phyloP scores from a whole-genome alignment of 1,140 invertebrate species.

The Ptiloglossa arizonensis region DNA sequence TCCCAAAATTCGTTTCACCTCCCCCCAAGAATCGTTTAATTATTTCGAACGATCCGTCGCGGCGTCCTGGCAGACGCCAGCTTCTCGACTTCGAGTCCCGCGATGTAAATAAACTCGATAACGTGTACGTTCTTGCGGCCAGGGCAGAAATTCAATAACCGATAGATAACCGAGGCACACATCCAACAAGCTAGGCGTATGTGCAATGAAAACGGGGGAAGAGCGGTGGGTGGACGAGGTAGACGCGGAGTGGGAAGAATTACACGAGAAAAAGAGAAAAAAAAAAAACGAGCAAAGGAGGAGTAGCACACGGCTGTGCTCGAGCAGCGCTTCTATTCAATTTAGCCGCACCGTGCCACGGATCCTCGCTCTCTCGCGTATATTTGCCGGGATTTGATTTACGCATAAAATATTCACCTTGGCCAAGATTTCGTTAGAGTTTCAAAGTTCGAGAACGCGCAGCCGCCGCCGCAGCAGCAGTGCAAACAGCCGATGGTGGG shows the following conservation, averaged over 20 bases:
- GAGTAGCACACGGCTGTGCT: slow-evolving; percentile 61
- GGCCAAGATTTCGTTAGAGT: slow-evolving; percentile 74
- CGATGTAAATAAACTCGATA: slow-evolving; percentile 61
- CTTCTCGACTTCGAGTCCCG: slow-evolving; percentile 29
- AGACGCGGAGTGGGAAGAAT: slow-evolving; percentile 1
- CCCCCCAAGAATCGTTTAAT: not conserved
- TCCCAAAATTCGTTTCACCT: not conserved
- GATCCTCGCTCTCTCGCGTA: slow-evolving; percentile 65
- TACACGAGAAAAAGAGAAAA: not conserved
- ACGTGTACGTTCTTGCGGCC: slow-evolving; percentile 51
- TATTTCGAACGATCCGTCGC: slow-evolving; percentile 15
- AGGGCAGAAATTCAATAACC: slow-evolving; percentile 77
- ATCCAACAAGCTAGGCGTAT: slow-evolving; percentile 58
- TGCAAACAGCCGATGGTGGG: slow-evolving; percentile 42
- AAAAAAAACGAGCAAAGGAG: not conserved
- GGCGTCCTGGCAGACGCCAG: slow-evolving; percentile 1
- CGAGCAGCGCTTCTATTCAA: slow-evolving; percentile 72
- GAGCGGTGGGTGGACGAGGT: not conserved
- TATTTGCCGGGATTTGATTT: slow-evolving; percentile 70
- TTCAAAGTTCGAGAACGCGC: slow-evolving; percentile 65
- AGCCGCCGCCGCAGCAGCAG: slow-evolving; percentile 30
- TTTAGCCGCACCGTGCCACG: slow-evolving; percentile 70
- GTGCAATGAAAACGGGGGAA: slow-evolving; percentile 15
- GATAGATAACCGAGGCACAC: slow-evolving; percentile 71
- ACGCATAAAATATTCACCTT: slow-evolving; percentile 76